phyloP scores from a whole-genome alignment of 2,797 vertebrate genomes.

The Dromococcyx pavoninus region DNA sequence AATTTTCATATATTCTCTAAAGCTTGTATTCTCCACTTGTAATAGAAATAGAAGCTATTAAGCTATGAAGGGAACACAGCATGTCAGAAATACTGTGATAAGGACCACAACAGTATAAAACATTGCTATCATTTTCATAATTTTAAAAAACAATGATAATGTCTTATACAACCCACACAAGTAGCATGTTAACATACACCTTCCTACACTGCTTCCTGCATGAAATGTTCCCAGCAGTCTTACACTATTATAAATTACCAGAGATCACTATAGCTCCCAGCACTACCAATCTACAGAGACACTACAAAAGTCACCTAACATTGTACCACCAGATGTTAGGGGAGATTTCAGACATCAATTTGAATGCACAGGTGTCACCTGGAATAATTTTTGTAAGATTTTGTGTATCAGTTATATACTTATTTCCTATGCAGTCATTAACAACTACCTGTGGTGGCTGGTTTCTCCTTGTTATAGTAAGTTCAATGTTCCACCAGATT shows the following conservation, averaged over 20 bases:
- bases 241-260: conserved; percentile 48
- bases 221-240: conserved; percentile 32
- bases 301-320: conserved; percentile 49
- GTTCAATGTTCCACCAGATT: conserved; percentile 84
- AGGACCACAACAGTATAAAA: conserved; percentile 35
- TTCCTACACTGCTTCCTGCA: conserved; percentile 40
- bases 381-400: conserved; percentile 45
- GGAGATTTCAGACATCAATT: conserved; percentile 25
- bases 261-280: conserved; percentile 56
- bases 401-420: background rate
- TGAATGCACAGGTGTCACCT: conserved; percentile 53
- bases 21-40: background rate
- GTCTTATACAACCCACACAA: conserved; percentile 34
- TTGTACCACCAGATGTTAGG: conserved; percentile 26
- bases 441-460: conserved; percentile 80
- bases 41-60: conserved; percentile 18
- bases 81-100: conserved; percentile 8
- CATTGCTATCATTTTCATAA: conserved; percentile 9
- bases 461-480: conserved; percentile 84
- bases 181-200: conserved; percentile 41
- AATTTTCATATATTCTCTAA: background rate
- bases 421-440: background rate
- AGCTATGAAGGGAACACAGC: conserved; percentile 8
- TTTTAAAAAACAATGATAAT: conserved; percentile 50
- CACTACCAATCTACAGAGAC: conserved; percentile 48